phyloP scores from a whole-genome alignment of 2,888 invertebrate genomes.

The Rosalia funebris region DNA sequence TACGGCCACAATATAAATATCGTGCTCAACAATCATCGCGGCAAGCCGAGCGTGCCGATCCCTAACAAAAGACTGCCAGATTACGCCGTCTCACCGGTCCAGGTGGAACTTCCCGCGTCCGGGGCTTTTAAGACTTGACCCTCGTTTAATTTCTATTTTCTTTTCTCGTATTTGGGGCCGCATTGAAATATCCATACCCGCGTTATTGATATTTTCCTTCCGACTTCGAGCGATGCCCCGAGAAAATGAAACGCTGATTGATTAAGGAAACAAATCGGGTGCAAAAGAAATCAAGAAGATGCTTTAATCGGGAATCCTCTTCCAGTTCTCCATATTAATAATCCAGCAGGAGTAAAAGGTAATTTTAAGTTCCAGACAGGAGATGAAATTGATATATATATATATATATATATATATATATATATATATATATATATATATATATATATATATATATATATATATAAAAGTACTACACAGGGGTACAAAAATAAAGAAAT shows the following conservation, averaged over 20 bases:
- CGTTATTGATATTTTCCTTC: no score
- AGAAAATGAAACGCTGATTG: neutral
- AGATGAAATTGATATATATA: no score
- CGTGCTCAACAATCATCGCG: constrained; percentile 58
- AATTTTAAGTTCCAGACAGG: no score
- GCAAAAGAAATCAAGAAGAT: neutral
- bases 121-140: neutral
- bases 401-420: no score
- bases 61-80: constrained; percentile 16
- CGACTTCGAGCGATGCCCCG: no score
- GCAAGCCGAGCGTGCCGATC: constrained; percentile 52
- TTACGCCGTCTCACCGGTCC: constrained; percentile 4
- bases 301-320: no score
- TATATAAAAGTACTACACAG: no score
- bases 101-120: neutral
- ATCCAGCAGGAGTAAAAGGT: no score
- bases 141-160: constrained; percentile 6
- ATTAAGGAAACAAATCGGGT: neutral
- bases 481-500: no score
- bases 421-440: no score
- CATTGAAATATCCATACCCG: neutral
- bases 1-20: constrained; percentile 49
- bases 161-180: neutral
- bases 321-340: no score
- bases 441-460: no score